phyloP scores from a whole-genome alignment of 2,797 vertebrate genomes.

The Gobio occitaniae region DNA sequence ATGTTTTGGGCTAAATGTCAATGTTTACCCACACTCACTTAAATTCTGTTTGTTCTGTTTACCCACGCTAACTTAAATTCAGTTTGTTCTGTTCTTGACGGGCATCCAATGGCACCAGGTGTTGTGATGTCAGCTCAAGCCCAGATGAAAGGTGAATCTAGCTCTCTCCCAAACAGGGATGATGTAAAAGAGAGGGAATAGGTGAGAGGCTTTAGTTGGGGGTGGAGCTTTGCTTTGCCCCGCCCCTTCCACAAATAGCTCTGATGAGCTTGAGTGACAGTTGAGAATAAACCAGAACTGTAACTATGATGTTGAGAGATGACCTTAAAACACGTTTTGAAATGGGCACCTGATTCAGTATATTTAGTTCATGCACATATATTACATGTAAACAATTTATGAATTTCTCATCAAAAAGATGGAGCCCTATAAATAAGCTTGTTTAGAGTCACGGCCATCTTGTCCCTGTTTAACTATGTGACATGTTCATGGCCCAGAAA shows the following conservation, averaged over 20 bases:
- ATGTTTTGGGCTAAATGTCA: not conserved
- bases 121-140: constrained; percentile 26
- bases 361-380: not conserved
- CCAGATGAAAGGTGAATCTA: constrained; percentile 35
- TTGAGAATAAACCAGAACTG: constrained; percentile 19
- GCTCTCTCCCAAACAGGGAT: constrained; percentile 40
- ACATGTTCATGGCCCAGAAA: constrained; percentile 50
- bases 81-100: constrained; percentile 4
- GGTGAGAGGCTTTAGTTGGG: constrained; percentile 47
- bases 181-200: constrained; percentile 40
- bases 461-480: constrained; percentile 25
- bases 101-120: constrained; percentile 21
- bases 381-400: not conserved
- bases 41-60: constrained; percentile 19
- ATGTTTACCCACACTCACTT: not conserved
- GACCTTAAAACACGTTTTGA: not conserved
- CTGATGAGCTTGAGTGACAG: constrained; percentile 37
- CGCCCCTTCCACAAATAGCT: not conserved
- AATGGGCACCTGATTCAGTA: not conserved
- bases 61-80: constrained; percentile 13
- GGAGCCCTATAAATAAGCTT: not conserved
- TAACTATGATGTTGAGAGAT: constrained; percentile 11
- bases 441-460: not conserved
- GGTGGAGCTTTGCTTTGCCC: constrained; percentile 52
- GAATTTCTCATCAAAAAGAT: not conserved